Percentiles rank a stretch among this genome's conserved stretches.
Evolutionary conservation across 2,113 vertebrate species (phyloP).

Genomic region (Centrocercus urophasianus): DNA sequence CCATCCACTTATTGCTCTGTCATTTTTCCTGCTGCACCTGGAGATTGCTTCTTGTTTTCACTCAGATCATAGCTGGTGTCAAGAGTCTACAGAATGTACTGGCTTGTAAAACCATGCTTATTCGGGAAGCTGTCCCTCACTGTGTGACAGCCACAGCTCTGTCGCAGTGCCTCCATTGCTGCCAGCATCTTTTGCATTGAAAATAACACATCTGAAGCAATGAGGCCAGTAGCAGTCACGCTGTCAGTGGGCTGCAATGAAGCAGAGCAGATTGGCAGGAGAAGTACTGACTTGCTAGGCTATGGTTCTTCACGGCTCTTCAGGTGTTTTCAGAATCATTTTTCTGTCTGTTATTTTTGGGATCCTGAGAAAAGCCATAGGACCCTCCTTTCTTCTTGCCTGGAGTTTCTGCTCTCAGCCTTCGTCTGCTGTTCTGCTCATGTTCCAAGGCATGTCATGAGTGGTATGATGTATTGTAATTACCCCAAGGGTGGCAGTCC

Average conservation of each 20-base stretch:
- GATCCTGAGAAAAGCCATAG: neutral
- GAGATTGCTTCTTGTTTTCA: neutral
- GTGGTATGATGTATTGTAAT: neutral
- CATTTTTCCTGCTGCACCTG: neutral
- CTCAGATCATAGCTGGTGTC: rapidly evolving
- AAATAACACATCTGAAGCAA: neutral
- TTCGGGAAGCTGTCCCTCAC: neutral
- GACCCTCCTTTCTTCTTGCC: neutral
- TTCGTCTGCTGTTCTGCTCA: neutral
- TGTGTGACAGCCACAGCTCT: neutral
- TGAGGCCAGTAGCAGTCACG: neutral
- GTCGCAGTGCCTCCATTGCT: neutral
- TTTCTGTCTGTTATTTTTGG: neutral
- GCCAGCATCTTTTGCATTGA: neutral
- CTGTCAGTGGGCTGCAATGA: neutral
- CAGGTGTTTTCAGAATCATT: neutral
- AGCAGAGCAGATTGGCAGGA: neutral
- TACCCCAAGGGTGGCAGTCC: slow-evolving; percentile 16
- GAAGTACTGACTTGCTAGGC: neutral
- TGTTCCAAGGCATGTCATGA: neutral
- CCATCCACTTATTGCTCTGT: neutral
- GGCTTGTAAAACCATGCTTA: neutral
- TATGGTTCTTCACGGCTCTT: neutral
- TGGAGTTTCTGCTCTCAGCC: neutral
- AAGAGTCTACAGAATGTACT: neutral